phyloP scores from a whole-genome alignment of 1,140 invertebrate genomes.

The roundworm (Caenorhabditis elegans) region DNA sequence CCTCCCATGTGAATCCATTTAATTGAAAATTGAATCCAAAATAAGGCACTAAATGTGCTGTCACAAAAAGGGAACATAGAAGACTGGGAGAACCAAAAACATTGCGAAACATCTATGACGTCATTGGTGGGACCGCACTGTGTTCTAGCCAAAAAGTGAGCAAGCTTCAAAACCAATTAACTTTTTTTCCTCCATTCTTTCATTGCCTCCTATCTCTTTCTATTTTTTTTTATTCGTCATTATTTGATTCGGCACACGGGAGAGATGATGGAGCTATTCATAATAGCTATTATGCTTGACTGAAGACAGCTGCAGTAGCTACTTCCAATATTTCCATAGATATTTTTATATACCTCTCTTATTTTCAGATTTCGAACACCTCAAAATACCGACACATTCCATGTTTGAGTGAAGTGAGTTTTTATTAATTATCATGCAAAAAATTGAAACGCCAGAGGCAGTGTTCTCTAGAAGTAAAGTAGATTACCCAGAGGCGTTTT shows the following conservation, averaged over 20 bases:
- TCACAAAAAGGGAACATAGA: background rate
- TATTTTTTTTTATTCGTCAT: background rate
- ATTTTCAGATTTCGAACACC: background rate
- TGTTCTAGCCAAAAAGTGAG: background rate
- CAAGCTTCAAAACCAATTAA: constrained; percentile 19
- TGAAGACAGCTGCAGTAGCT: no score
- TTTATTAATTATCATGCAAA: background rate
- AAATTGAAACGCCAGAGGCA: no score
- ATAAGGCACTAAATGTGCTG: background rate
- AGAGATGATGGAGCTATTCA: background rate
- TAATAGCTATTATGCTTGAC: no score
- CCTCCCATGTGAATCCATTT: no score
- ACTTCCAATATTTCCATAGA: no score
- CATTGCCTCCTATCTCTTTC: background rate
- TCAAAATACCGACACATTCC: background rate
- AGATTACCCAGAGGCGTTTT: no score
- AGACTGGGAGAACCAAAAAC: background rate
- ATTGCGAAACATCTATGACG: constrained; percentile 14
- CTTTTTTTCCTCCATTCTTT: background rate
- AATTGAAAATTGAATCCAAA: background rate
- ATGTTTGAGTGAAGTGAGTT: constrained; percentile 15
- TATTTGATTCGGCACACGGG: background rate
- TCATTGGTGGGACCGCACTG: background rate
- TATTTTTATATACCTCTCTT: background rate
- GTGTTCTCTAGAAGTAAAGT: no score